phyloP scores from a whole-genome alignment of 2,888 invertebrate species.

The Clunio marinus region DNA sequence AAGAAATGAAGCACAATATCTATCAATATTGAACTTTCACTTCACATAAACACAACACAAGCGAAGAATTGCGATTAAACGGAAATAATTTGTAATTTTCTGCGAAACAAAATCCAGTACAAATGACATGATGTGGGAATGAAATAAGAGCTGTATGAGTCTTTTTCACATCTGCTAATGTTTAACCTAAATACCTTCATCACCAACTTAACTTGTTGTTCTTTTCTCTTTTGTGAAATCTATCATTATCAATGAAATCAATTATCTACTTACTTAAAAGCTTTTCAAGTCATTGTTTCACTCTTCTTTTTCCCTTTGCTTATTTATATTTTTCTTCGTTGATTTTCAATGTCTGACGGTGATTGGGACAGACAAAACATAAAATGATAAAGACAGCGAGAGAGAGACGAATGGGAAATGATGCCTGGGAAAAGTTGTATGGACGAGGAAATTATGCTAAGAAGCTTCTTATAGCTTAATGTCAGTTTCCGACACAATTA shows the following conservation, averaged over 20 bases:
- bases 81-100: conserved; percentile 13
- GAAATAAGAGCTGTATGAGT: conserved; percentile 6
- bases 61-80: not conserved
- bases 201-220: not conserved
- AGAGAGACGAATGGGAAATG: not conserved
- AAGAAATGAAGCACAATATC: no score
- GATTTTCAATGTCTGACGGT: not conserved
- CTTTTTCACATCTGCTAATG: not conserved
- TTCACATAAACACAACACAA: no score
- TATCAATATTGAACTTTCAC: no score
- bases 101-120: not conserved
- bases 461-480: not conserved
- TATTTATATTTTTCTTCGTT: no score
- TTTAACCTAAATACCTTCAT: conserved; percentile 14
- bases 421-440: not conserved
- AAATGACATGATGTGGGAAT: not conserved
- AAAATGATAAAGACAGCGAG: no score
- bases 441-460: conserved; percentile 4
- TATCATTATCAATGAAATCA: conserved; percentile 9
- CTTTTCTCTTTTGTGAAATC: not conserved
- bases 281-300: not conserved
- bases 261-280: not conserved
- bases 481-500: not conserved
- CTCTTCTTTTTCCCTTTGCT: no score
- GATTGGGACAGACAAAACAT: not conserved